Evolutionary conservation across 2,113 vertebrate genomes (phyloP).

Genomic region (Bos javanicus): DNA sequence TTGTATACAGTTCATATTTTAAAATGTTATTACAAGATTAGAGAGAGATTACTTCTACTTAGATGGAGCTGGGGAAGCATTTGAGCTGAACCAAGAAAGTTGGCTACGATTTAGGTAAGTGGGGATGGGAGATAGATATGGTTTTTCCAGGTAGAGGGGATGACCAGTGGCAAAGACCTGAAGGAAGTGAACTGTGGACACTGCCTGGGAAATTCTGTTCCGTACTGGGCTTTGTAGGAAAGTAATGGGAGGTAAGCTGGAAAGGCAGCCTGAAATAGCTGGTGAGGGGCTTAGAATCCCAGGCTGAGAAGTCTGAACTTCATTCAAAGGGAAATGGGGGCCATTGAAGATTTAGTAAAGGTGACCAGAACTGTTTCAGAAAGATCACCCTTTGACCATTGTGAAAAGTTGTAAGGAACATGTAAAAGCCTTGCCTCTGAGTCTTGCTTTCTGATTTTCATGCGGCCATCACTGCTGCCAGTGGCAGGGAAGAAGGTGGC

Average conservation of each 20-base stretch:
- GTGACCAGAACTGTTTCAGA: background rate
- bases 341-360: background rate
- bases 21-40: background rate
- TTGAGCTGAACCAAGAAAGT: background rate
- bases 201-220: background rate
- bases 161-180: background rate
- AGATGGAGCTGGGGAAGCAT: background rate
- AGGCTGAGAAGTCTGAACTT: background rate
- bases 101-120: background rate
- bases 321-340: background rate
- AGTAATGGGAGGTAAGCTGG: background rate
- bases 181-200: background rate
- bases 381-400: background rate
- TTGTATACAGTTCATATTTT: background rate
- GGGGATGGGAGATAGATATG: background rate
- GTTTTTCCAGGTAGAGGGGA: background rate
- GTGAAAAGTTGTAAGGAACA: background rate
- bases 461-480: background rate
- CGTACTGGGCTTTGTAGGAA: background rate
- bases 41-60: background rate
- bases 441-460: background rate
- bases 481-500: background rate
- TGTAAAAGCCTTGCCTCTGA: background rate
- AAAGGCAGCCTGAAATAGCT: background rate
- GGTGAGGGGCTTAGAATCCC: background rate